phyloP scores from a whole-genome alignment of 2,113 vertebrate genomes.

The Heterochromis multidens region DNA sequence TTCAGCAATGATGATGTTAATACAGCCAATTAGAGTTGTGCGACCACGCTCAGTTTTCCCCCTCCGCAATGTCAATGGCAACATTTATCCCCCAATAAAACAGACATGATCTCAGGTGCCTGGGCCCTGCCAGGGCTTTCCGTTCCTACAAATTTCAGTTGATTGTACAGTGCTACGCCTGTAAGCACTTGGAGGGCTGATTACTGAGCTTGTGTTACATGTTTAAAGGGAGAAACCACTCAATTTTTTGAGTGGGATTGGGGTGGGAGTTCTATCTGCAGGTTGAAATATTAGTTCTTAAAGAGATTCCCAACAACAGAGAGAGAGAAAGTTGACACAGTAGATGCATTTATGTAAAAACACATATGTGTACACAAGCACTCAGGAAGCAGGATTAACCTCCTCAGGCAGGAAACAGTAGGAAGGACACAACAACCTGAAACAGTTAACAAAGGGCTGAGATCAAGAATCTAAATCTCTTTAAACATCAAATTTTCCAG shows the following conservation, averaged over 20 bases:
- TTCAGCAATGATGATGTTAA: conserved; percentile 56
- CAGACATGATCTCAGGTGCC: conserved; percentile 62
- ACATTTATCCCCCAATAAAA: conserved; percentile 72
- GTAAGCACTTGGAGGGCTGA: conserved; percentile 57
- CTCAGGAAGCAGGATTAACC: neutral
- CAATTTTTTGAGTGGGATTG: neutral
- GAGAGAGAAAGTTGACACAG: neutral
- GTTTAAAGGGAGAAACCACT: conserved; percentile 36
- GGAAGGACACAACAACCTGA: neutral
- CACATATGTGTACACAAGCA: neutral
- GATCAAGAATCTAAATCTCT: neutral
- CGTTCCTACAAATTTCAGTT: conserved; percentile 56
- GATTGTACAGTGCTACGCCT: conserved; percentile 62
- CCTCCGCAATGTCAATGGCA: conserved; percentile 53
- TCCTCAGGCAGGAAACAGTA: neutral
- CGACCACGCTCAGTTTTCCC: conserved; percentile 3
- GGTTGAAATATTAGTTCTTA: conserved; percentile 16
- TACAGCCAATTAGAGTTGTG: conserved; percentile 66
- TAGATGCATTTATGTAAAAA: neutral
- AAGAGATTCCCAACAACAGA: neutral
- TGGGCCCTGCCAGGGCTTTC: conserved; percentile 55
- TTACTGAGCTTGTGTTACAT: conserved; percentile 53
- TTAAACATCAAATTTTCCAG: neutral
- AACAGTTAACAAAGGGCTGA: conserved; percentile 3
- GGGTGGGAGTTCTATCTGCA: neutral